Evolutionary conservation across 2,113 vertebrate species (phyloP), one percentile per base, ranked within the genome.

Genomic region (Microtus pennsylvanicus): DNA sequence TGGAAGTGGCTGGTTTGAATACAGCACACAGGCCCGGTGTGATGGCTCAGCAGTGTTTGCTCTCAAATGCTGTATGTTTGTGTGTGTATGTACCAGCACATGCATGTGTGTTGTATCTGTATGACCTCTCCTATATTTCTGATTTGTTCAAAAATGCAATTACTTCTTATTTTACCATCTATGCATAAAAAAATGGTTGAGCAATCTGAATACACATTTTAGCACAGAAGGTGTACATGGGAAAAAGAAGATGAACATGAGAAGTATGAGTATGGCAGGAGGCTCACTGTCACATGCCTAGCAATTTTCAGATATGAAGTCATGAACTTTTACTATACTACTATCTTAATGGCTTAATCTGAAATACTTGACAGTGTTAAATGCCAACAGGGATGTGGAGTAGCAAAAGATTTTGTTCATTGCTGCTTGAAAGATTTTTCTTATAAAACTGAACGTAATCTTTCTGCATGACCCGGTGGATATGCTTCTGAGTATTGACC

Each of bases 371-470:
- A 19, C 4, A 35, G 17, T 3, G 30, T 7, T 45, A 50, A 61
- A 35, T 89, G 50, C 61, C n/a, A 3, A 5, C 26, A 19, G 50
- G 26, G 33, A 67, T 58, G 7, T 92, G 38, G 45, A 81, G 38
- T 26, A 87, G 50, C 8, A 80, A 35, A 85, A 63, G 24, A 28
- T 61, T 61, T 85, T 63, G 38, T 65, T 63, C 38, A 19, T 82
- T 21, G 72, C 85, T 72, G 78, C 35, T 74, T 58, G 47, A 80
- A 47, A 96, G 16, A 19, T 58, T 55, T 86, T 58, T 67, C 42
- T 91, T 58, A 90, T 19, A 50, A 86, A 96, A 74, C 95, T 58
- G 85, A 86, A 67, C 4, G 5, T 80, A 92, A 45, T 92, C 13
- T 82, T 82, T 69, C 26, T 42, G 61, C 77, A 63, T 13, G 33